A percentile compares a stretch with the other conserved stretches of the same genome.
Evolutionary conservation across 2,797 vertebrate genomes (phyloP).

Genomic region (Myoxocephalus aenaeus): DNA sequence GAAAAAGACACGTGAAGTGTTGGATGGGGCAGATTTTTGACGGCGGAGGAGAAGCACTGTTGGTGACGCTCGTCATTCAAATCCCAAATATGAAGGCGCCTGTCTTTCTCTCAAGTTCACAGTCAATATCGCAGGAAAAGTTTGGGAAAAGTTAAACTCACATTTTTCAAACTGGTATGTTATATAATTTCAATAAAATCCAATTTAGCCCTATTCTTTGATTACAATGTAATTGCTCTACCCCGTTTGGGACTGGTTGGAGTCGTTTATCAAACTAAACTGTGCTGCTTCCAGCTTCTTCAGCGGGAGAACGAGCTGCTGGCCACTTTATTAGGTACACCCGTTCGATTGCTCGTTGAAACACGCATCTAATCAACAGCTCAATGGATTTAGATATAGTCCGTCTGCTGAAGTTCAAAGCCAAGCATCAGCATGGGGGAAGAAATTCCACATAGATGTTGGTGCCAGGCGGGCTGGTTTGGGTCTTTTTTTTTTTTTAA

Average conservation of each 20-base stretch:
- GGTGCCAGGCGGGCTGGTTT: too few relatives aligned
- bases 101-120: neutral
- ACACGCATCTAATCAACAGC: neutral
- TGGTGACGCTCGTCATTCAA: slow-evolving; percentile 1
- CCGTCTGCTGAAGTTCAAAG: neutral
- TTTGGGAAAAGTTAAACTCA: neutral
- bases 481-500: too few relatives aligned
- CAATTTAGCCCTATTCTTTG: neutral
- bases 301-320: neutral
- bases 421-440: neutral
- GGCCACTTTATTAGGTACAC: neutral
- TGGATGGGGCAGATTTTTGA: too few relatives aligned
- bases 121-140: neutral
- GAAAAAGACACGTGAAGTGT: slow-evolving; percentile 6
- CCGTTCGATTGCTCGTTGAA: too few relatives aligned
- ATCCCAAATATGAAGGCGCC: slow-evolving; percentile 4
- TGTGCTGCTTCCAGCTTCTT: neutral
- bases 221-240: neutral
- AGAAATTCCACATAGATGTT: neutral
- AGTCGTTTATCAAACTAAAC: neutral
- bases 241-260: too few relatives aligned
- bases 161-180: neutral
- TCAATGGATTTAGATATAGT: neutral
- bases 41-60: neutral
- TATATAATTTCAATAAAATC: neutral